Conservation (phyloP, 2,888 invertebrate species). For the Clistopyga incitator region DNA sequence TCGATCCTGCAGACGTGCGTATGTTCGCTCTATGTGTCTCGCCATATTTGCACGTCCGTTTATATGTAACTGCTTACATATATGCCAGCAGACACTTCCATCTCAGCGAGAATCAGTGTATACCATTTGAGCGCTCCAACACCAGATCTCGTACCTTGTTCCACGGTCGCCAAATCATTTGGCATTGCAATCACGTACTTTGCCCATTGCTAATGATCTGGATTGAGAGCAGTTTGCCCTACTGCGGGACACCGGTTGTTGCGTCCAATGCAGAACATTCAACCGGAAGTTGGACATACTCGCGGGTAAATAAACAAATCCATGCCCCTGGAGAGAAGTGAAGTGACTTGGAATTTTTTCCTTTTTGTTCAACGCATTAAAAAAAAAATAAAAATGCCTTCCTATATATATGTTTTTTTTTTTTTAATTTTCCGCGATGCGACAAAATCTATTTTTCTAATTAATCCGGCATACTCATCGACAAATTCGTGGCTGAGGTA, state of each 20-base stretch:
- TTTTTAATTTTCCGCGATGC: no score
- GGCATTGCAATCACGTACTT: constrained; percentile 47
- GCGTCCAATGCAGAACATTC: neutral
- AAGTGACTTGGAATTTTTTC: no score
- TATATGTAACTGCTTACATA: constrained; percentile 12
- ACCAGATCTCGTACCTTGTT: neutral
- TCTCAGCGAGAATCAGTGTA: constrained; percentile 12
- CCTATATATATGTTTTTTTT: no score
- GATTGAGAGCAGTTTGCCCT: constrained; percentile 29
- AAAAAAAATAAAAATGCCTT: no score
- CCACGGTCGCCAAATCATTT: constrained; percentile 25
- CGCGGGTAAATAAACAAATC: neutral
- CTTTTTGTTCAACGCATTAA: no score
- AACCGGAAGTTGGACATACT: neutral
- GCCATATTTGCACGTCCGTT: constrained; percentile 36
- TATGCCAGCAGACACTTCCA: constrained; percentile 25
- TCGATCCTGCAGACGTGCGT: constrained; percentile 22
- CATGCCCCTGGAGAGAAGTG: neutral
- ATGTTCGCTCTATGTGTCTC: constrained; percentile 11
- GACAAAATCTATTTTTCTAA: no score
- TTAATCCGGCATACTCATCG: no score
- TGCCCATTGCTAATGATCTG: constrained; percentile 52
- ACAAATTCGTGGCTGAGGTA: no score
- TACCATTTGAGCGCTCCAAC: neutral
- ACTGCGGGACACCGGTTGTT: constrained; percentile 13